Percentiles rank a stretch among this genome's conserved stretches.
Evolutionary conservation across 2,113 vertebrate species (phyloP).

Genomic region (Poeciliopsis retropinna): DNA sequence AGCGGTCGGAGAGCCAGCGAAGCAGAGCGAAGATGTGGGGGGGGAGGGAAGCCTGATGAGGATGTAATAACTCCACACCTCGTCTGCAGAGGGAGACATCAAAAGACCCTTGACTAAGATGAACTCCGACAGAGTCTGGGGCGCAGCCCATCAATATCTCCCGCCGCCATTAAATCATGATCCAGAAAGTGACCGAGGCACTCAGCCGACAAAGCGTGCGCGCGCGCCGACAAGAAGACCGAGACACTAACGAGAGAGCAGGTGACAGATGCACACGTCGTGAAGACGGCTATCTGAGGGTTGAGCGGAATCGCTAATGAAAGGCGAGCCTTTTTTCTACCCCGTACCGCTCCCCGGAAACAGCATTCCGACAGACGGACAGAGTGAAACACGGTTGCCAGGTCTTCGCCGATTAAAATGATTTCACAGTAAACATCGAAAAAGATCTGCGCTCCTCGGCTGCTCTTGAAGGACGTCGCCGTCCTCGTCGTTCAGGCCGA

Average conservation of each 20-base stretch:
- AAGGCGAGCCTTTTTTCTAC: conserved; percentile 28
- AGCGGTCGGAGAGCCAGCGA: conserved; percentile 36
- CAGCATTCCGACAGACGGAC: conserved; percentile 26
- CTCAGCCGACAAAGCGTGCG: conserved; percentile 37
- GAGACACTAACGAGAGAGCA: conserved; percentile 34
- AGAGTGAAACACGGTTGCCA: conserved; percentile 4
- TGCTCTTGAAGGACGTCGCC: conserved; percentile 40
- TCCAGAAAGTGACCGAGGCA: conserved; percentile 40
- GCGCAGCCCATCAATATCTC: conserved; percentile 60
- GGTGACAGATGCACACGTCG: conserved; percentile 33
- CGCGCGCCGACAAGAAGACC: conserved; percentile 32
- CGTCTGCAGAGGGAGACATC: conserved; percentile 41
- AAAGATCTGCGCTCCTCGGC: conserved; percentile 20
- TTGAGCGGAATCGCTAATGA: conserved; percentile 45
- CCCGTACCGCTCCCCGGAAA: background rate
- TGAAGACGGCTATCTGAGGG: conserved; percentile 1
- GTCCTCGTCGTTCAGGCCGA: conserved; percentile 16
- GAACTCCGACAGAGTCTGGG: conserved; percentile 58
- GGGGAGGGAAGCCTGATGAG: conserved; percentile 4
- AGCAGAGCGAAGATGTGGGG: conserved; percentile 1
- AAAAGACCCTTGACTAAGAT: conserved; percentile 58
- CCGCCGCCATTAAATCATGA: conserved; percentile 54
- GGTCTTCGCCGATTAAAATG: conserved; percentile 47
- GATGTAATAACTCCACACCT: conserved; percentile 62
- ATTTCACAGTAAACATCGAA: conserved; percentile 52